Percentiles rank a stretch among this genome's conserved stretches.
These are phyloP conservation scores for Drosophila albomicans DNA, from an alignment of 1,140 invertebrate genomes.

Conservation along the genomic window DNA sequence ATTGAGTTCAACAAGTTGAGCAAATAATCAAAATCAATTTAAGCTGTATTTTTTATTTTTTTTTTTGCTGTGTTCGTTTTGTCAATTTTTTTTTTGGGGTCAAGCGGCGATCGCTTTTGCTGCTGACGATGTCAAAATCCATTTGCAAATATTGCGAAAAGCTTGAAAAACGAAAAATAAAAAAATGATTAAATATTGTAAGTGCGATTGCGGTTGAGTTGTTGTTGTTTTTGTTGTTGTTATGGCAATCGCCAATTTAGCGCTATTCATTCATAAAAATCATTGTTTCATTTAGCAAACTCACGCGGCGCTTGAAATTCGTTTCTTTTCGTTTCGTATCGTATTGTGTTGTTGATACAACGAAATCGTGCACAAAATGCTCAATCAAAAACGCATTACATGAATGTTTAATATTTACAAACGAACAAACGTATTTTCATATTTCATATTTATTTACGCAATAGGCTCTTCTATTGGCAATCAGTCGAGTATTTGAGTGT, in stretches of 20 bases:
- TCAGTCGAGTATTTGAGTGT: slow-evolving; percentile 4
- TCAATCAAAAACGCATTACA: slow-evolving; percentile 79
- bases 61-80: slow-evolving; percentile 9
- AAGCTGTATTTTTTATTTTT: slow-evolving; percentile 21
- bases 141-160: slow-evolving; percentile 65
- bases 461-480: slow-evolving; percentile 23
- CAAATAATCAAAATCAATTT: slow-evolving; percentile 82
- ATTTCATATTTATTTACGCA: slow-evolving; percentile 49
- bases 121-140: slow-evolving; percentile 57
- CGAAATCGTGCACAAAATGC: slow-evolving; percentile 64
- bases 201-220: slow-evolving; percentile 29
- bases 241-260: slow-evolving; percentile 65
- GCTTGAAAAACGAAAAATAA: slow-evolving; percentile 24
- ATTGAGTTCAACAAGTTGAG: slow-evolving; percentile 79
- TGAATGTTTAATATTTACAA: slow-evolving; percentile 67
- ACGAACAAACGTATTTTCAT: slow-evolving; percentile 38
- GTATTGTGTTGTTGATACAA: slow-evolving; percentile 53
- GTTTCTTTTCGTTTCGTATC: slow-evolving; percentile 30
- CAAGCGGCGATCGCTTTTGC: slow-evolving; percentile 46
- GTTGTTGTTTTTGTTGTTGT: slow-evolving; percentile 10
- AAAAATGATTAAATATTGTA: slow-evolving; percentile 57
- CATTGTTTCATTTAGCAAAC: slow-evolving; percentile 66
- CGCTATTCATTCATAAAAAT: slow-evolving; percentile 77
- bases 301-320: slow-evolving; percentile 53
- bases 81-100: slow-evolving; percentile 59